Percentiles rank a stretch among this genome's conserved stretches.
Conservation (phyloP, 2,797 vertebrate genomes). For the Lacerta viridis region DNA sequence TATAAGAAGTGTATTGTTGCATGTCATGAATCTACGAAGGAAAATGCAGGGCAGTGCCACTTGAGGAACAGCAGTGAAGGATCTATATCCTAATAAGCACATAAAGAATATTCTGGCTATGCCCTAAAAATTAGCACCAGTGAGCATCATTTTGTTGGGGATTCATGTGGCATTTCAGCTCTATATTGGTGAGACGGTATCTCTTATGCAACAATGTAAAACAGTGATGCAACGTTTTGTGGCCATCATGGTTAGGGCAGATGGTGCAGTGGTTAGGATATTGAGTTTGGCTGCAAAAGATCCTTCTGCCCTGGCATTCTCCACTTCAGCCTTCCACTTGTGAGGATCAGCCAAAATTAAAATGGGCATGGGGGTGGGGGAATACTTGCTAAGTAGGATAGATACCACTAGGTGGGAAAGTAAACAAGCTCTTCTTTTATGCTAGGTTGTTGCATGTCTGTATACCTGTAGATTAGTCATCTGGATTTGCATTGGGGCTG, state of each 20-base stretch:
- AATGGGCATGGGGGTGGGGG: not conserved
- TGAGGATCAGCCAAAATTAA: not conserved
- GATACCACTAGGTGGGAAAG: not conserved
- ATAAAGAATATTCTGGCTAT: not conserved
- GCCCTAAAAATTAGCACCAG: not conserved
- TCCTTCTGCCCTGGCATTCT: not conserved
- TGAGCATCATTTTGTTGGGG: not conserved
- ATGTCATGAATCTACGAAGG: not conserved
- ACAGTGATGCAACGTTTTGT: not conserved
- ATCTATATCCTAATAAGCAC: not conserved
- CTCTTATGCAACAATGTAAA: fast-evolving
- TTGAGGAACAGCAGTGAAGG: not conserved
- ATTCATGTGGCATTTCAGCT: not conserved
- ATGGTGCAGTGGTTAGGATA: not conserved
- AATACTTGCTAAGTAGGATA: not conserved
- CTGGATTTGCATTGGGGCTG: not conserved
- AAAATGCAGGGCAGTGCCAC: too few relatives aligned
- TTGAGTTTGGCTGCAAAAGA: not conserved
- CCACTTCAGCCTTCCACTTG: not conserved
- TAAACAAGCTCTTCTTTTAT: not conserved
- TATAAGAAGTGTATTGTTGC: not conserved
- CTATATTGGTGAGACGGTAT: not conserved
- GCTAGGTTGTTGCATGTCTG: not conserved
- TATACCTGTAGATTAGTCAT: not conserved
- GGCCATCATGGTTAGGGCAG: not conserved